These are phyloP conservation scores for Epinephelus lanceolatus DNA, from an alignment of 2,113 vertebrate species.

Conservation along the genomic window DNA sequence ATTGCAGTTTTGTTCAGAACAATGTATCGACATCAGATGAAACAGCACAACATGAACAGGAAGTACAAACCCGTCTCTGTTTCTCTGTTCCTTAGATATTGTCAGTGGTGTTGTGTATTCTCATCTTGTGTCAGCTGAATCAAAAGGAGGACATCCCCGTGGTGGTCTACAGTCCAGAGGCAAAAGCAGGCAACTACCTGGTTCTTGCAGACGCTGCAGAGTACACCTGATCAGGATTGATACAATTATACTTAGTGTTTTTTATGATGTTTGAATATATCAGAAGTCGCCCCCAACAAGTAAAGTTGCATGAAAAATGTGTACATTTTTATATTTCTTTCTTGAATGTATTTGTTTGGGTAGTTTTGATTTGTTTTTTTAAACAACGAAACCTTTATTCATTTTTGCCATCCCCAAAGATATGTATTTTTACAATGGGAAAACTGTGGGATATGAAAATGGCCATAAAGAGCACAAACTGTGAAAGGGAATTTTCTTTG, in stretches of 20 bases:
- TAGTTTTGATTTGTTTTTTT: neutral
- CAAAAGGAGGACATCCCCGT: constrained; percentile 35
- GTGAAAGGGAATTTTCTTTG: neutral
- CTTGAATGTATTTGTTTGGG: neutral
- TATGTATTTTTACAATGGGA: neutral
- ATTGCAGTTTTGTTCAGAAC: neutral
- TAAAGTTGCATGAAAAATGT: neutral
- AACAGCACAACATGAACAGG: neutral
- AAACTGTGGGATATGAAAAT: neutral
- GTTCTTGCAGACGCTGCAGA: constrained; percentile 28
- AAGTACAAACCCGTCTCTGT: neutral
- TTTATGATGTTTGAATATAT: neutral
- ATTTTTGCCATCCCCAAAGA: neutral
- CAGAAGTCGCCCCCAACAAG: neutral
- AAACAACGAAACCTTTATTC: neutral
- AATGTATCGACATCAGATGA: neutral
- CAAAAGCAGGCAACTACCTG: constrained; percentile 66
- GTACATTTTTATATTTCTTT: neutral
- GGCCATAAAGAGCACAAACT: neutral
- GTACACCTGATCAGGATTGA: constrained; percentile 18
- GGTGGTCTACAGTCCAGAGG: constrained; percentile 65
- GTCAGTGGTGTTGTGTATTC: constrained; percentile 40
- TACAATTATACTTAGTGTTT: neutral
- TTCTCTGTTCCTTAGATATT: constrained; percentile 29
- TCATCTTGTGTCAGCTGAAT: constrained; percentile 57